A percentile compares a stretch with the other conserved stretches of the same genome.
These are phyloP conservation scores for Prunella fulvescens DNA, from an alignment of 2,113 vertebrate species.

Conservation along the genomic window DNA sequence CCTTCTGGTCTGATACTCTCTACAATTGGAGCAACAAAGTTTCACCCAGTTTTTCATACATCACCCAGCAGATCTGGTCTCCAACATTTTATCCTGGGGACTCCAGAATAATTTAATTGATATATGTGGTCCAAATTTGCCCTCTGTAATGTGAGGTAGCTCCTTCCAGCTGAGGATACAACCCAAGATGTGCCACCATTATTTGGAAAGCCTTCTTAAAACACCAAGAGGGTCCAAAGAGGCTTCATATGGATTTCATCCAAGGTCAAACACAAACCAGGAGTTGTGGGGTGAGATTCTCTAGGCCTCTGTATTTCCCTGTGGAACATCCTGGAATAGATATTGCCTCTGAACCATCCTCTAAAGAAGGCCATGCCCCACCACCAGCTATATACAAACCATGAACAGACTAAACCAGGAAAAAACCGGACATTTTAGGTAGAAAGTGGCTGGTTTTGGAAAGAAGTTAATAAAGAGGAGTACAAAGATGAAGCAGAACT, in stretches of 20 bases:
- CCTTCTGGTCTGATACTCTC: not conserved
- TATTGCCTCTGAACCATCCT: not conserved
- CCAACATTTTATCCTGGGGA: not conserved
- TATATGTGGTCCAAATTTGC: not conserved
- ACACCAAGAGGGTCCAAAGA: accelerated
- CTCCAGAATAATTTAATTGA: not conserved
- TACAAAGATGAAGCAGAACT: not conserved
- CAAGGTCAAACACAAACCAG: not conserved
- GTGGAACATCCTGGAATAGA: not conserved
- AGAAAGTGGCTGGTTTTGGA: not conserved
- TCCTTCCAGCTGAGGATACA: not conserved
- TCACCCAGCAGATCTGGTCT: not conserved
- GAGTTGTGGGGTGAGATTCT: not conserved
- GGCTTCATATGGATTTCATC: not conserved
- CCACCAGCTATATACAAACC: not conserved
- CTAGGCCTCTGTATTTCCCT: not conserved
- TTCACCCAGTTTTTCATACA: not conserved
- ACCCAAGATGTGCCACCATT: not conserved
- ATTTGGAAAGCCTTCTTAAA: not conserved
- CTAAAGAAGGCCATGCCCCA: not conserved
- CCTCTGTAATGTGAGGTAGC: not conserved
- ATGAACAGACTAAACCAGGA: not conserved
- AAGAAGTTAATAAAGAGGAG: not conserved
- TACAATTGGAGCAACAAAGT: not conserved
- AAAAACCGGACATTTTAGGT: not conserved